These are phyloP conservation scores for Pandion haliaetus DNA, from an alignment of 2,113 vertebrate species.

Conservation along the genomic window DNA sequence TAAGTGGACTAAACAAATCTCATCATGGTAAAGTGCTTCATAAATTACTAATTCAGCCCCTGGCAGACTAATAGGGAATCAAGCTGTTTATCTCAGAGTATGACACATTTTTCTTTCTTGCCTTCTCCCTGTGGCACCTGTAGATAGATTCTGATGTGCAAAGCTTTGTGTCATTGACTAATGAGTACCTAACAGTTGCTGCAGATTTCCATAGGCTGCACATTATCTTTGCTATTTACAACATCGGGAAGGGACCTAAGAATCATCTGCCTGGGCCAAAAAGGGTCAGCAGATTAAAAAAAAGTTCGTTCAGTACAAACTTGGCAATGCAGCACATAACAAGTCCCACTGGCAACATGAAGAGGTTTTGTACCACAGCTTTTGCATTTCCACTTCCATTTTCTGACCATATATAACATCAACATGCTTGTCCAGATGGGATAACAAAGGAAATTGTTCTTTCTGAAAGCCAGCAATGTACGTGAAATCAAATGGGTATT, in stretches of 20 bases:
- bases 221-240: neutral
- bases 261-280: neutral
- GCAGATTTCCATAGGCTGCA: neutral
- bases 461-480: neutral
- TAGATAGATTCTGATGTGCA: neutral
- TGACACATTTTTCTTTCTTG: conserved; percentile 8
- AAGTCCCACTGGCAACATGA: neutral
- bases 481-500: neutral
- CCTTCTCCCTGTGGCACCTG: conserved; percentile 19
- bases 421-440: neutral
- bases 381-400: neutral
- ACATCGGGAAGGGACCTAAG: neutral
- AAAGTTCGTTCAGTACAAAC: neutral
- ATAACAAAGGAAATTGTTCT: neutral
- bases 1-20: conserved; percentile 36
- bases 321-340: neutral
- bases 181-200: neutral
- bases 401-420: neutral
- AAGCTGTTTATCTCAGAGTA: conserved; percentile 6
- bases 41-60: conserved; percentile 51
- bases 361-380: neutral
- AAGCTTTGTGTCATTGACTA: conserved; percentile 13
- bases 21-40: conserved; percentile 23
- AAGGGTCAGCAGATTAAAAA: neutral
- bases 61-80: conserved; percentile 16